Base-by-base conservation (phyloP, 2,888 invertebrate species). In the Chalcis sispes region DNA sequence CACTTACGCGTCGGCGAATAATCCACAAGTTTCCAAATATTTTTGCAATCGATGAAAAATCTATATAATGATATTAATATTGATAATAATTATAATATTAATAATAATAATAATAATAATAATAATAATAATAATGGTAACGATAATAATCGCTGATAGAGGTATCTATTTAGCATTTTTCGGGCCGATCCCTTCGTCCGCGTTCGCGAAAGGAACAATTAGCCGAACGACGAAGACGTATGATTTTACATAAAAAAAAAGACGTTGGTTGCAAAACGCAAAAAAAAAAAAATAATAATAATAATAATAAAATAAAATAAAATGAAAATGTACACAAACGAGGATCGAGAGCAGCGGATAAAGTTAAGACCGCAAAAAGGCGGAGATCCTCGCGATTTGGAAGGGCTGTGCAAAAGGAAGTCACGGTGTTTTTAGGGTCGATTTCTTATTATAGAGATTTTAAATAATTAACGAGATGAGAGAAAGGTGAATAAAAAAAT, bases 361-460 rank as follows among this genome's bases (percentile, higher is more conserved):
- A 36, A 36, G 10, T 7, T 36, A 36, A 36, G 10, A 36, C n/a
- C n/a, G n/a, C n/a, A 36, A 36, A 36, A 36, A 10, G 36, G 15
- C 7, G 8, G 13, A 42, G 7, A 15, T 40, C 18, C 58, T 69
- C 67, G 64, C 65, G 59, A 46, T 71, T 69, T 66, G 76, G 80
- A 82, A 80, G 85, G 84, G 85, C 85, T 85, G 86, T 85, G 85
- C 83, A 82, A 58, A 46, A 82, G 32, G 81, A 80, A 80, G 83
- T 85, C 83, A 83, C 82, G 84, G 83, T 83, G 81, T 84, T 83
- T n/a, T 83, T 67, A 67, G 42, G 52, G 40, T 84, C 82, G 82
- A 85, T 82, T 85, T 85, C 80, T 83, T 84, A 83, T 80, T n/a
- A 58, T 66, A 70, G 54, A 74, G 69, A 69, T 62, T 73, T 69